These are phyloP conservation scores for Chroicocephalus ridibundus DNA, from an alignment of 2,113 vertebrate species.

Conservation along the genomic window DNA sequence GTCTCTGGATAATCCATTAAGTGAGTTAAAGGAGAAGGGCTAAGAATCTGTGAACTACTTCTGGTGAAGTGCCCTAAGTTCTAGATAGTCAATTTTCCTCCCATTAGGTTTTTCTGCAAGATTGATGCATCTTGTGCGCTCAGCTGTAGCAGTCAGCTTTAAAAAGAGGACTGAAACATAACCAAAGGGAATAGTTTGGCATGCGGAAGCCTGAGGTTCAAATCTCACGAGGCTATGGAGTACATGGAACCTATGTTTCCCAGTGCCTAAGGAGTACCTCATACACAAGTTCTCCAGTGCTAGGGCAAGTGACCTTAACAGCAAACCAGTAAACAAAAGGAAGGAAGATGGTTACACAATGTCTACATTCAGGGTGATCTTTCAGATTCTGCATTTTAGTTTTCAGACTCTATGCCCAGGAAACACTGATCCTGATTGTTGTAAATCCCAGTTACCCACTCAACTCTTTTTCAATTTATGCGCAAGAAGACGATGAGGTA, in stretches of 20 bases:
- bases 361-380: background rate
- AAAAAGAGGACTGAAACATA: background rate
- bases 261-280: background rate
- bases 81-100: background rate
- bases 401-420: background rate
- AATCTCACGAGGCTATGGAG: background rate
- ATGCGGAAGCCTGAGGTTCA: background rate
- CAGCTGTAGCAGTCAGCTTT: background rate
- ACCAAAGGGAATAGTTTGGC: background rate
- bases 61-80: background rate
- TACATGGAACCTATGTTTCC: background rate
- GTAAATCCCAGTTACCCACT: background rate
- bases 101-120: background rate
- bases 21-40: background rate
- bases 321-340: background rate
- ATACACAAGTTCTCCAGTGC: fast-evolving
- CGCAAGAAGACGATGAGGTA: background rate
- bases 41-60: background rate
- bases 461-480: background rate
- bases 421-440: background rate
- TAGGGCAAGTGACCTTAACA: background rate
- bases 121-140: background rate
- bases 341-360: background rate
- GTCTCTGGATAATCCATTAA: background rate
- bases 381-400: background rate